Evolutionary conservation across 1,140 invertebrate species (phyloP).

Genomic region (Bursaphelenchus mucronatus): DNA sequence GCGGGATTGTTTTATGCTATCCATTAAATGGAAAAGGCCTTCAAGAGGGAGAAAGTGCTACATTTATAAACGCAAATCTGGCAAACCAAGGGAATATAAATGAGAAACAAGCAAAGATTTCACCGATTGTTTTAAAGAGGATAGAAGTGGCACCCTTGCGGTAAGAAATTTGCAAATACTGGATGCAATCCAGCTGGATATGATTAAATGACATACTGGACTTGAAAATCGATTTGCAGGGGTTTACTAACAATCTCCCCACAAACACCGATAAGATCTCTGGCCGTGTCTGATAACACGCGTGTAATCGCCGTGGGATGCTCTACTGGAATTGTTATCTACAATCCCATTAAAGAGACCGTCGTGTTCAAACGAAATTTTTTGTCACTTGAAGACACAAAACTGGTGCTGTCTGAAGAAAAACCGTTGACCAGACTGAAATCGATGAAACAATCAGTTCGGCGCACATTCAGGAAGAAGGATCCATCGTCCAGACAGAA

Average conservation of each 20-base stretch:
- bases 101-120: too few relatives aligned
- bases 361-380: slow-evolving; percentile 12
- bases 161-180: too few relatives aligned
- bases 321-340: slow-evolving; percentile 18
- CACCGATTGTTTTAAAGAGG: too few relatives aligned
- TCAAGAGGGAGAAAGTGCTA: too few relatives aligned
- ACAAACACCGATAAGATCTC: slow-evolving; percentile 11
- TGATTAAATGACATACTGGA: too few relatives aligned
- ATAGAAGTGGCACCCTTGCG: too few relatives aligned
- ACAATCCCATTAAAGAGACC: neutral
- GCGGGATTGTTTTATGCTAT: slow-evolving; percentile 1
- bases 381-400: neutral
- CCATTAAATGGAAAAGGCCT: too few relatives aligned
- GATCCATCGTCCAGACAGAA: slow-evolving; percentile 2
- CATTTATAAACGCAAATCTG: too few relatives aligned
- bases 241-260: neutral
- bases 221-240: neutral
- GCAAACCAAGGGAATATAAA: too few relatives aligned
- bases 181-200: too few relatives aligned
- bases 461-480: neutral
- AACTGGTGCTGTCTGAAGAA: slow-evolving; percentile 9
- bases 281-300: neutral
- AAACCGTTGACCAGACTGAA: slow-evolving; percentile 17
- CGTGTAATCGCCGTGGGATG: slow-evolving; percentile 1
- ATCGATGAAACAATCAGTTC: slow-evolving; percentile 14